Base-by-base conservation (phyloP, 2,888 invertebrate genomes). In the Pherbina coryleti region DNA sequence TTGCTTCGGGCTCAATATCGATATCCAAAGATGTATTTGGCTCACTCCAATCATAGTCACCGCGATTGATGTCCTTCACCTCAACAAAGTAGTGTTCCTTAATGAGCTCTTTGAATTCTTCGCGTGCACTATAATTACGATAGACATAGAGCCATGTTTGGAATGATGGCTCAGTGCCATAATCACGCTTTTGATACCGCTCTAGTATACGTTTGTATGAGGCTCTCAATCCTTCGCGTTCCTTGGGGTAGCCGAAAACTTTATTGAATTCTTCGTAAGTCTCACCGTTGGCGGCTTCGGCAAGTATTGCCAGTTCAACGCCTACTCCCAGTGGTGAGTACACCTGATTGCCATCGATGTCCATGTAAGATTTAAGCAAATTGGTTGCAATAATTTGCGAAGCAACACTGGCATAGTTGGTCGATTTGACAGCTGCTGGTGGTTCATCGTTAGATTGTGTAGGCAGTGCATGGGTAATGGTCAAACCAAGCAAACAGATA, bases 81-180 rank as follows among this genome's bases (percentile, higher is more conserved):
- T 93, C 92, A 67, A 93, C 93, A 62, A 91, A 88, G 81, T 93
- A 93, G 83, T 91, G 91, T 70, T 92, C 91, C 85, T 91, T 90
- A 3, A 93, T 85, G 67, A 92, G 88, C 81, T 92, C 90, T 82
- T 92, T 92, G 84, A 92, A 93, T 34, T 92, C 91, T 57, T 93
- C 91, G 78, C 92, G 91, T 3, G 92, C 92, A 0, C 92, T 92
- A 84, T 92, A 92, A 83, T 93, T 93, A 83, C 92, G 92, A 86
- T 93, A 93, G 7, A 93, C 91, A 82, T 93, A 93, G 83, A 93
- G 92, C 90, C 92, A 93, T 83, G 93, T 93, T 84, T 93, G 92
- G 81, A 93, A 89, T 81, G 93, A 92, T 0, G 93, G 93, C 78
- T 85, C 77, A 4, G 44, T 79, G 8, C 82, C 80, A 2, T 82